Evolutionary conservation across 2,797 vertebrate genomes (phyloP).

Genomic region (Eulemur rubriventer): DNA sequence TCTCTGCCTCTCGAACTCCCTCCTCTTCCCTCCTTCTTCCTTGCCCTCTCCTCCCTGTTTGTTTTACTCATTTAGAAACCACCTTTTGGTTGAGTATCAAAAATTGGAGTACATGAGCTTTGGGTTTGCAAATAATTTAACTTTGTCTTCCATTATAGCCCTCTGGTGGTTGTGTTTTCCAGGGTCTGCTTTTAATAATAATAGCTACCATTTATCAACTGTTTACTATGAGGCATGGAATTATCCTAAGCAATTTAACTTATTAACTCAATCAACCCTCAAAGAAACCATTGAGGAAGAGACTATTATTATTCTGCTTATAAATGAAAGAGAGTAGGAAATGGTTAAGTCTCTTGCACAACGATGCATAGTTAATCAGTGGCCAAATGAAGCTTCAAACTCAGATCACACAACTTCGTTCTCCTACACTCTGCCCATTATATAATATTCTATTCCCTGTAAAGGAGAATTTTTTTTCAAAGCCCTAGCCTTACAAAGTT

Average conservation of each 20-base stretch:
- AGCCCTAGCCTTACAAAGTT: neutral
- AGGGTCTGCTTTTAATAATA: slow-evolving; percentile 52
- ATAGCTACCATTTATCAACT: slow-evolving; percentile 36
- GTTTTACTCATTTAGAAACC: neutral
- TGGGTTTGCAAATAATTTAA: slow-evolving; percentile 49
- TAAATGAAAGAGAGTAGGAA: neutral
- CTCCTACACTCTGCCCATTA: neutral
- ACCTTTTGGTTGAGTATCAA: slow-evolving; percentile 2
- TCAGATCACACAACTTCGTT: neutral
- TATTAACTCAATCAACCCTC: slow-evolving; percentile 44
- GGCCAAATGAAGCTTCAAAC: neutral
- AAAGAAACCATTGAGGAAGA: neutral
- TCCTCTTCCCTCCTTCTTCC: neutral
- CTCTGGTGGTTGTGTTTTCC: slow-evolving; percentile 31
- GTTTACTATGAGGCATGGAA: neutral
- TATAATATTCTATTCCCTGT: neutral
- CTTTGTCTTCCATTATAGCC: slow-evolving; percentile 26
- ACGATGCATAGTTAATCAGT: neutral
- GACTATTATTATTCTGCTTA: neutral
- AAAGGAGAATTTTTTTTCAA: neutral
- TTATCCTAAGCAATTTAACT: slow-evolving; percentile 23
- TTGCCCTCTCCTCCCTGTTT: neutral
- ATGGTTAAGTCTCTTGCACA: neutral
- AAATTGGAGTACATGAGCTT: neutral
- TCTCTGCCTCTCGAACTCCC: too few relatives aligned